These are phyloP conservation scores for Prunella strophiata DNA, from an alignment of 2,797 vertebrate species.

Conservation along the genomic window DNA sequence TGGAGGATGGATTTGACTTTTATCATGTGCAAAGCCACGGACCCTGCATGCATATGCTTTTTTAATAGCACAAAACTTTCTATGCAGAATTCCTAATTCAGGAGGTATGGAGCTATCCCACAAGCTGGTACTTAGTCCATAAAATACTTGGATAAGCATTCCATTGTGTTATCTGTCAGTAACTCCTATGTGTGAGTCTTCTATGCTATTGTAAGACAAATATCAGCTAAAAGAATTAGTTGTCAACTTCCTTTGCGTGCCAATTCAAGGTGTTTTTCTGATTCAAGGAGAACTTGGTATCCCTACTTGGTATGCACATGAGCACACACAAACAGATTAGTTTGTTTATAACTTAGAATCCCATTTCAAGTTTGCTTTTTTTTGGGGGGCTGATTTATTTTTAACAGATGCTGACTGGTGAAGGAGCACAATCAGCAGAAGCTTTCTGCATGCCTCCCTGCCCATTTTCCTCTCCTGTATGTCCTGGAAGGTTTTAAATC, in stretches of 20 bases:
- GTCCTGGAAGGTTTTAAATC: not conserved
- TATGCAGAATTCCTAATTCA: not conserved
- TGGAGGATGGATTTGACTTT: not conserved
- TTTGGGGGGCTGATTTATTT: not conserved
- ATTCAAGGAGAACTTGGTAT: not conserved
- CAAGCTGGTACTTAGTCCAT: not conserved
- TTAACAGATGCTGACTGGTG: not conserved
- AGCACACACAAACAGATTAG: not conserved
- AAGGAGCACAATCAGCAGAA: not conserved
- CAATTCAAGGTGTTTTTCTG: not conserved
- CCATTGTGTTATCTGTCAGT: not conserved
- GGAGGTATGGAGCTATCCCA: not conserved
- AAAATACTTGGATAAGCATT: not conserved
- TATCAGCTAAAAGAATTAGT: not conserved
- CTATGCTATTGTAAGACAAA: not conserved
- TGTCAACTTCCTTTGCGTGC: not conserved
- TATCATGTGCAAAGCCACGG: not conserved
- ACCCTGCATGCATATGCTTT: fast-evolving
- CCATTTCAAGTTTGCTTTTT: not conserved
- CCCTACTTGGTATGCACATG: not conserved
- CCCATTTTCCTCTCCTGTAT: not conserved
- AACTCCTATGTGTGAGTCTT: not conserved
- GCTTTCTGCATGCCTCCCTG: not conserved
- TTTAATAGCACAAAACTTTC: not conserved
- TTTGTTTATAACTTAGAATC: not conserved